Percentiles rank a stretch among this genome's conserved stretches.
Conservation (phyloP, 2,113 vertebrate species). For the Australoheros scitulus region DNA sequence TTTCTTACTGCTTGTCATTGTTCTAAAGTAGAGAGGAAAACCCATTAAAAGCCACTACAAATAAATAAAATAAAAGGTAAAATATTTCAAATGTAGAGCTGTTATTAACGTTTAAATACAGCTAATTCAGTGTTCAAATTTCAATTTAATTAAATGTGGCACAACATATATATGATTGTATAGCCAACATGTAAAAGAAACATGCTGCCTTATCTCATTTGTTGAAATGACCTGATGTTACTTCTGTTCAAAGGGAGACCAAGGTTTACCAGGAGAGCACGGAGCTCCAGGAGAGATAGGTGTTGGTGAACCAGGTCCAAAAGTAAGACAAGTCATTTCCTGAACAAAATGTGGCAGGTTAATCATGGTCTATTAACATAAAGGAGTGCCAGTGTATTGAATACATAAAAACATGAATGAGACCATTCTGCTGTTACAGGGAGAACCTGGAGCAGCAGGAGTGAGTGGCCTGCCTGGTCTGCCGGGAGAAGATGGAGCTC, state of each 20-base stretch:
- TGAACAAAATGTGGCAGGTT: background rate
- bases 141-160: background rate
- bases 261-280: conserved; percentile 87
- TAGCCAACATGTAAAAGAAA: background rate
- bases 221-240: background rate
- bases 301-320: conserved; percentile 82
- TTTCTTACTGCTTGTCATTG: background rate
- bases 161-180: background rate
- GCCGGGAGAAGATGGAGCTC: conserved; percentile 87
- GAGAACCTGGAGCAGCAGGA: conserved; percentile 84
- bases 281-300: conserved; percentile 84
- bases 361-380: background rate
- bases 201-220: background rate
- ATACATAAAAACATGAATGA: background rate
- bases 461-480: conserved; percentile 85
- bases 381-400: background rate
- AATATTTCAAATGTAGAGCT: background rate
- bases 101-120: background rate
- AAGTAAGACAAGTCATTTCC: conserved; percentile 66
- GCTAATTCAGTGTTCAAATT: background rate
- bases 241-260: conserved; percentile 79
- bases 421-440: conserved; percentile 67
- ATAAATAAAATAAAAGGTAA: background rate
- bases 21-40: background rate
- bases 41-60: background rate